A percentile compares a stretch with the other conserved stretches of the same genome.
Conservation (phyloP, 1,140 invertebrate species). For the Venustaconcha ellipsiformis region DNA sequence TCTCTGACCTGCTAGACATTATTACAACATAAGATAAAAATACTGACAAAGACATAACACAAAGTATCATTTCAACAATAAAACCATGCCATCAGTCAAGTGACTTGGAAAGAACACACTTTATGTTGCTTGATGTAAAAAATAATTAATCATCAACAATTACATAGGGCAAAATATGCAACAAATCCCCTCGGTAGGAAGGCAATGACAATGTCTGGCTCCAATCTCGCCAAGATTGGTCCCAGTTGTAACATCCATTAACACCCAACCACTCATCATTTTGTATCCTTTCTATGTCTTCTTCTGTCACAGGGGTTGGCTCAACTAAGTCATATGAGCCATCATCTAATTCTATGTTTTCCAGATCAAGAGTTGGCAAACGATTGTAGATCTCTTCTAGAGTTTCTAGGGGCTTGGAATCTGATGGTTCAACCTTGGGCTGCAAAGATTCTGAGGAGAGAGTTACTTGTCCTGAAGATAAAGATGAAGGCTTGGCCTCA, state of each 20-base stretch:
- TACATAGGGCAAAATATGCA: slow-evolving; percentile 93
- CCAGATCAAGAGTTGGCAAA: slow-evolving; percentile 76
- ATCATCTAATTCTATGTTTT: slow-evolving; percentile 71
- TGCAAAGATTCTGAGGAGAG: neutral
- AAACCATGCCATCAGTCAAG: too few relatives aligned
- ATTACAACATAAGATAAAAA: too few relatives aligned
- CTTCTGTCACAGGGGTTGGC: slow-evolving; percentile 56
- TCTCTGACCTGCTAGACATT: too few relatives aligned
- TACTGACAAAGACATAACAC: too few relatives aligned
- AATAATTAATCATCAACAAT: slow-evolving; percentile 77
- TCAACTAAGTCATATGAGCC: slow-evolving; percentile 40
- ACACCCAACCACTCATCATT: slow-evolving; percentile 71
- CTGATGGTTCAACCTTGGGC: slow-evolving; percentile 7
- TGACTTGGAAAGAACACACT: too few relatives aligned
- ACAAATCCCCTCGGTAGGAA: slow-evolving; percentile 79
- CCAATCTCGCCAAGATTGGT: slow-evolving; percentile 82
- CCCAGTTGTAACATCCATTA: slow-evolving; percentile 75
- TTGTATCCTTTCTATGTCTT: slow-evolving; percentile 69
- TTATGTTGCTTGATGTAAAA: too few relatives aligned
- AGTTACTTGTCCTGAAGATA: slow-evolving; percentile 4
- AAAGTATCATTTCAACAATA: too few relatives aligned
- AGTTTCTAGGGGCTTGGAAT: slow-evolving; percentile 21
- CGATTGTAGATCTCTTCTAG: slow-evolving; percentile 63
- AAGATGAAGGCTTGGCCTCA: too few relatives aligned
- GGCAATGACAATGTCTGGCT: slow-evolving; percentile 80